Percentiles rank a stretch among this genome's conserved stretches.
Conservation (phyloP, 2,797 vertebrate genomes). For the Serranus cabrilla region DNA sequence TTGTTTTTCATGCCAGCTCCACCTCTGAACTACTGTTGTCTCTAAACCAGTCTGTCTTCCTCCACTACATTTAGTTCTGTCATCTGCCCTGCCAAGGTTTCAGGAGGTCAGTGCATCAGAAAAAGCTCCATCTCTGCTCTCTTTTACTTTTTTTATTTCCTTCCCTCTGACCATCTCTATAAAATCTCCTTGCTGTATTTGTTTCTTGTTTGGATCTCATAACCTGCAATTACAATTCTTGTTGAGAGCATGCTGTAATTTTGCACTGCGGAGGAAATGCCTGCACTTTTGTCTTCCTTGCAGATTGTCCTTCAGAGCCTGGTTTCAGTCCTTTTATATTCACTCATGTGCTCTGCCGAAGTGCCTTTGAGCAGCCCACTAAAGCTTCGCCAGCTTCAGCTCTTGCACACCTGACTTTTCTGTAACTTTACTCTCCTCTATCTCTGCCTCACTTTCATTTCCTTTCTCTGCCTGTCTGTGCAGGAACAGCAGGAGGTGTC, state of each 20-base stretch:
- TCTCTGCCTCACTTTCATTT: conserved; percentile 49
- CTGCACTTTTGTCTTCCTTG: conserved; percentile 34
- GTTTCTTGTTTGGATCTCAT: conserved; percentile 64
- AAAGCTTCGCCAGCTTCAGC: conserved; percentile 20
- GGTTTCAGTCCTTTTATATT: conserved; percentile 9
- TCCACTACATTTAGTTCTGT: conserved; percentile 71
- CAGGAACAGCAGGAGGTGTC: conserved; percentile 55
- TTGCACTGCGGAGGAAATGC: conserved; percentile 32
- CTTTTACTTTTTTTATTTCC: neutral
- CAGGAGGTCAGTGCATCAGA: conserved; percentile 62
- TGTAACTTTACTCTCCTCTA: conserved; percentile 15
- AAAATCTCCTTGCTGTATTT: conserved; percentile 53
- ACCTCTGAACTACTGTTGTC: conserved; percentile 71
- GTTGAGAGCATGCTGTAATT: conserved; percentile 60
- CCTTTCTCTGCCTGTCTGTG: conserved; percentile 45
- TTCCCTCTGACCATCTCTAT: conserved; percentile 29
- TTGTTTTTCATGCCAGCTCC: conserved; percentile 70
- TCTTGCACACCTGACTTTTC: conserved; percentile 13
- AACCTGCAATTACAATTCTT: conserved; percentile 66
- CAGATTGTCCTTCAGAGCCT: conserved; percentile 18
- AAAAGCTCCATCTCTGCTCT: conserved; percentile 52
- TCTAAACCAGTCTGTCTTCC: conserved; percentile 62
- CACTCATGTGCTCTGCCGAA: conserved; percentile 21
- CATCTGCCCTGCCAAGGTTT: conserved; percentile 65
- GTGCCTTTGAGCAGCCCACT: conserved; percentile 48